A percentile compares a stretch with the other conserved stretches of the same genome.
phyloP scores from a whole-genome alignment of 2,797 vertebrate species.

The Otolemur crassicaudatus region DNA sequence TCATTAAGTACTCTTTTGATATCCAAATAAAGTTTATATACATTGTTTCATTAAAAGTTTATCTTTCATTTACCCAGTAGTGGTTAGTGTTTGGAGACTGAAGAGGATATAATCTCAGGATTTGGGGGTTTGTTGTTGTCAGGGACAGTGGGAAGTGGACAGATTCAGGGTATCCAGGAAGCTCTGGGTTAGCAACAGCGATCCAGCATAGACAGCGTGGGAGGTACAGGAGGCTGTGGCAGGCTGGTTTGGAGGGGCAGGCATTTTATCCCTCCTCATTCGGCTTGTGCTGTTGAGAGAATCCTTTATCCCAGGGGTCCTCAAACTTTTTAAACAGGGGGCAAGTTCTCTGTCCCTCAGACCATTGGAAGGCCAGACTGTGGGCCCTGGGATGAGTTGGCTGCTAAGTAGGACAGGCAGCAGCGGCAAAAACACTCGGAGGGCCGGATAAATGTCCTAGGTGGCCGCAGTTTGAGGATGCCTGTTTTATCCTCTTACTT shows the following conservation, averaged over 20 bases:
- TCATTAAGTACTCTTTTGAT: not conserved
- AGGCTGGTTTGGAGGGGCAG: not conserved
- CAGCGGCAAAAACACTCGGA: no score
- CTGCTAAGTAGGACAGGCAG: no score
- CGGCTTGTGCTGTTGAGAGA: not conserved
- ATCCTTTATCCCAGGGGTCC: no score
- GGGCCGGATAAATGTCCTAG: no score
- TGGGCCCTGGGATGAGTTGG: no score
- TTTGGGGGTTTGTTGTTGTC: not conserved
- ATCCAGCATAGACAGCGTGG: not conserved
- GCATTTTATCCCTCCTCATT: accelerated
- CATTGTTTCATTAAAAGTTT: not conserved
- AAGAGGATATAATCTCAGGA: not conserved
- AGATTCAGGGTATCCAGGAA: not conserved
- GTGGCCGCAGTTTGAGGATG: no score
- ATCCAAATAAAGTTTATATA: not conserved
- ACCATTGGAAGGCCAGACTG: no score
- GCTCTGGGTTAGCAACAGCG: not conserved
- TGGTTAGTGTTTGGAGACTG: not conserved
- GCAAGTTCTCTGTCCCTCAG: no score
- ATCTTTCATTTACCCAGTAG: not conserved
- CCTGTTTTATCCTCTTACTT: no score
- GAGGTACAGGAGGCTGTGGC: accelerated
- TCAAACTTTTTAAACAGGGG: no score
- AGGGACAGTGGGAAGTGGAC: not conserved